A percentile compares a stretch with the other conserved stretches of the same genome.
phyloP scores from a whole-genome alignment of 2,797 vertebrate species.

The Sebastes elongatus region DNA sequence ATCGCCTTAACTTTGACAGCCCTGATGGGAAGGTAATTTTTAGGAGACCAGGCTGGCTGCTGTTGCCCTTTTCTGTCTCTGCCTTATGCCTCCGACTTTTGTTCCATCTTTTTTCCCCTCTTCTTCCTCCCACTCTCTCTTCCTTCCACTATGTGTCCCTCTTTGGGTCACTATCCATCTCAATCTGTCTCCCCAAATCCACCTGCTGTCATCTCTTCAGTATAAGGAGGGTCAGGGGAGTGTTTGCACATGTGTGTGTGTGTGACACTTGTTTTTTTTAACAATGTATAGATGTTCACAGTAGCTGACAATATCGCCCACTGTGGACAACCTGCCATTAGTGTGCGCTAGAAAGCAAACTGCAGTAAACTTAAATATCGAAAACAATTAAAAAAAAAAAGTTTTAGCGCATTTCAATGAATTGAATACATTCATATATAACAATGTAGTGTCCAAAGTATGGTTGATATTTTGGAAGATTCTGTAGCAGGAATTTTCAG shows the following conservation, averaged over 20 bases:
- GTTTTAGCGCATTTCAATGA: not conserved
- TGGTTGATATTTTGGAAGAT: not conserved
- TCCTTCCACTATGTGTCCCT: slow-evolving; percentile 21
- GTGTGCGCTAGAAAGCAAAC: not conserved
- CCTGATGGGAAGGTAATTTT: too few species aligned
- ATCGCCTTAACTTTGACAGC: too few species aligned
- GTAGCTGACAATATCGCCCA: not conserved
- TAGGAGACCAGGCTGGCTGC: not conserved
- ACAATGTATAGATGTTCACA: slow-evolving; percentile 1
- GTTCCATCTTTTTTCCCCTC: not conserved
- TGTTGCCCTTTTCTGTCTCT: not conserved
- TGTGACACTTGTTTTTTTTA: slow-evolving; percentile 17
- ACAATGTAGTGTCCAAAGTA: not conserved
- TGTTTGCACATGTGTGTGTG: not conserved
- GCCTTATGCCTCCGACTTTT: not conserved
- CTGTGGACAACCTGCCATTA: not conserved
- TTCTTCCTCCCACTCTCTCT: not conserved
- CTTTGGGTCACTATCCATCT: slow-evolving; percentile 52
- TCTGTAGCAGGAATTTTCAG: not conserved
- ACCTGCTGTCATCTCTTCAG: slow-evolving; percentile 41
- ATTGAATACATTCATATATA: not conserved
- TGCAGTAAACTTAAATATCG: not conserved
- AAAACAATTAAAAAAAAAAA: not conserved
- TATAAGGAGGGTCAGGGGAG: slow-evolving; percentile 43
- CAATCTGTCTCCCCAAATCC: slow-evolving; percentile 49